Conservation (phyloP, 1,140 invertebrate species). For the Temnothorax nylanderi region DNA sequence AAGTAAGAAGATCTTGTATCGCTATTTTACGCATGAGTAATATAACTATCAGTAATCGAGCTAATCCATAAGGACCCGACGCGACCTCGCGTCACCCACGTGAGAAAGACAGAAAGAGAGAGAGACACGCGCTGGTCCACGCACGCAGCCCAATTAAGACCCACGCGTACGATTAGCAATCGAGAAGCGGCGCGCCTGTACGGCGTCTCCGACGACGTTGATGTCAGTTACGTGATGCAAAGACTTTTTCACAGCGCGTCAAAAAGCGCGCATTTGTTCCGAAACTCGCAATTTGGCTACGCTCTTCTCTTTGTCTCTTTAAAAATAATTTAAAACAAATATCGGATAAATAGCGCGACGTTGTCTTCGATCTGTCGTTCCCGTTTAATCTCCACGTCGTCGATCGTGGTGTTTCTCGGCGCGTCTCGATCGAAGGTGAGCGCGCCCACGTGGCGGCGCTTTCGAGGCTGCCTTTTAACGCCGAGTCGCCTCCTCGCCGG, state of each 20-base stretch:
- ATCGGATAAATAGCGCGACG: background rate
- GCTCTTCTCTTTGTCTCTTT: background rate
- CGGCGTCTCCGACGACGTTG: conserved; percentile 2
- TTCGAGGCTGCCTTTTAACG: conserved; percentile 74
- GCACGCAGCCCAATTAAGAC: conserved; percentile 72
- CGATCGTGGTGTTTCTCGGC: background rate
- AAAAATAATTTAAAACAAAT: background rate
- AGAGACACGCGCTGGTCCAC: conserved; percentile 44
- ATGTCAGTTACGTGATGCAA: conserved; percentile 10
- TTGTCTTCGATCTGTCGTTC: conserved; percentile 13
- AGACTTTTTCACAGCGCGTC: conserved; percentile 66
- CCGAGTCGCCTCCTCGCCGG: conserved; percentile 38
- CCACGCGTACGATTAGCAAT: conserved; percentile 63
- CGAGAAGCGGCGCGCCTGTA: conserved; percentile 14
- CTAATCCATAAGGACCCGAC: background rate
- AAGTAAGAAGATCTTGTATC: background rate
- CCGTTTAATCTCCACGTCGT: background rate
- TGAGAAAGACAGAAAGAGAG: background rate
- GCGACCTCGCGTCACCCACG: conserved; percentile 58
- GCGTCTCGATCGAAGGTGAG: conserved; percentile 67
- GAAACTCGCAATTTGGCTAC: background rate
- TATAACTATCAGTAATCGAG: background rate
- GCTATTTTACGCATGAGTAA: background rate
- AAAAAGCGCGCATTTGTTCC: background rate
- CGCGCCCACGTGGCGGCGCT: conserved; percentile 73